phyloP scores from a whole-genome alignment of 2,888 invertebrate genomes.

The Conistra vaccinii region DNA sequence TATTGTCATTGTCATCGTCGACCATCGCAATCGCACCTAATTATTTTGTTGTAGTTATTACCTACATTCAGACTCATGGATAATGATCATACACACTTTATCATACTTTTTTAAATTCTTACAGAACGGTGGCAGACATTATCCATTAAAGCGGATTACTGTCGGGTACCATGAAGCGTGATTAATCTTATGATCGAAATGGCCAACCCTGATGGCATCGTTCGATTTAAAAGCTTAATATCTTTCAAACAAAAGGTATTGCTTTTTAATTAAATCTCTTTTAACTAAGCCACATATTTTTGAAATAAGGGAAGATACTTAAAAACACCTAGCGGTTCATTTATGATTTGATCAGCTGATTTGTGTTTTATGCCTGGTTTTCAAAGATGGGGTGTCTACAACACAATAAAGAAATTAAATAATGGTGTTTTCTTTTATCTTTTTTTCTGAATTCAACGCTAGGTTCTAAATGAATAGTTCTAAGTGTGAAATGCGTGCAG shows the following conservation, averaged over 20 bases:
- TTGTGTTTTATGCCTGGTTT: too few species aligned
- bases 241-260: conserved; percentile 55
- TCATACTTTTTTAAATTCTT: neutral
- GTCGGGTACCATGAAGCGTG: neutral
- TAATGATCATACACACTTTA: too few species aligned
- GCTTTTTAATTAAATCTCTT: conserved; percentile 52
- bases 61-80: too few species aligned
- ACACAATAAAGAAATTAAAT: too few species aligned
- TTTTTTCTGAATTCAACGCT: too few species aligned
- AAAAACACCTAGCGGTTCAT: neutral
- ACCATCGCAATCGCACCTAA: too few species aligned
- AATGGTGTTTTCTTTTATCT: too few species aligned
- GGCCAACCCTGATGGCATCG: conserved; percentile 38
- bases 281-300: conserved; percentile 26
- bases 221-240: conserved; percentile 31
- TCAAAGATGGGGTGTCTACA: too few species aligned
- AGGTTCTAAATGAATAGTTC: too few species aligned
- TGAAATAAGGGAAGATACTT: neutral
- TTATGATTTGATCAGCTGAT: neutral
- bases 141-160: neutral
- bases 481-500: too few species aligned
- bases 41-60: too few species aligned
- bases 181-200: conserved; percentile 5
- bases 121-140: neutral
- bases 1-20: too few species aligned